A percentile compares a stretch with the other conserved stretches of the same genome.
phyloP scores from a whole-genome alignment of 1,140 invertebrate species.

The Bombus confusus region DNA sequence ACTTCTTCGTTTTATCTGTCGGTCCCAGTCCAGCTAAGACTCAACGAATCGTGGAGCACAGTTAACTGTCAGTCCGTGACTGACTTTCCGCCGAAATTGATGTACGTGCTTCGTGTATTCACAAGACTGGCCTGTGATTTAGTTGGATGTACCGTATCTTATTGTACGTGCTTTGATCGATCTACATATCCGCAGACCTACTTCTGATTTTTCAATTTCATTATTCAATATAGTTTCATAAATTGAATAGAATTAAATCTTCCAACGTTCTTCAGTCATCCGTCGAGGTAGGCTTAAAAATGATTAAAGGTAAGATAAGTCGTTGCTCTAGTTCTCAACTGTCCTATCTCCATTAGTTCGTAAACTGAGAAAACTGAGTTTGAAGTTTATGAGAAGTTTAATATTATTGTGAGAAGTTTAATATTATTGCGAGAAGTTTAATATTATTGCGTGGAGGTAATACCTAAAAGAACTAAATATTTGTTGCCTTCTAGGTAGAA shows the following conservation, averaged over 20 bases:
- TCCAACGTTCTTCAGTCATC: background rate
- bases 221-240: background rate
- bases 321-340: too few relatives aligned
- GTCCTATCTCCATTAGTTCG: too few relatives aligned
- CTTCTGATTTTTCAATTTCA: background rate
- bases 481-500: too few relatives aligned
- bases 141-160: background rate
- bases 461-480: too few relatives aligned
- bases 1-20: background rate
- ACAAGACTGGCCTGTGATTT: background rate
- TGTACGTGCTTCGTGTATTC: background rate
- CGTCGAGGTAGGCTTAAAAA: background rate
- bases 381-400: too few relatives aligned
- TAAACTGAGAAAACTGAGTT: too few relatives aligned
- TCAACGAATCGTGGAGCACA: background rate
- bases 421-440: too few relatives aligned
- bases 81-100: background rate
- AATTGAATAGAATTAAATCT: background rate
- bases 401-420: too few relatives aligned
- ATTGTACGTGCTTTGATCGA: background rate
- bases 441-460: too few relatives aligned
- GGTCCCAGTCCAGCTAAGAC: background rate
- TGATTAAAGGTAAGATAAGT: background rate
- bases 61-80: conserved; percentile 5
- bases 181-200: background rate